phyloP scores from a whole-genome alignment of 2,888 invertebrate species.

The Quadroppia sp. region DNA sequence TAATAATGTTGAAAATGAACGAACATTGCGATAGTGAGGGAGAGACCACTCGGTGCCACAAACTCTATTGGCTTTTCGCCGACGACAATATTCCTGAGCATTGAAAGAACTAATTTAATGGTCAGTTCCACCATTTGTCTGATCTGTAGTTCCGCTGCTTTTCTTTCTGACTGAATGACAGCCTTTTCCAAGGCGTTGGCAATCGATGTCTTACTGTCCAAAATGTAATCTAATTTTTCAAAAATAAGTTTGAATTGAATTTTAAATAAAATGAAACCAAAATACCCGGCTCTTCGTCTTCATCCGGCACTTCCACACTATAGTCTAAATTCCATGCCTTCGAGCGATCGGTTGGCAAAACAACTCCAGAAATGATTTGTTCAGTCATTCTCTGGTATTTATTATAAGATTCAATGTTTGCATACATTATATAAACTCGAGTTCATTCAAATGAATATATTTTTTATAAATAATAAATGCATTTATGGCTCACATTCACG shows the following conservation, averaged over 20 bases:
- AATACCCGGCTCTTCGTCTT: constrained; percentile 46
- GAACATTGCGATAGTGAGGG: constrained; percentile 49
- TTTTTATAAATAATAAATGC: too few relatives aligned
- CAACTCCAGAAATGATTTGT: constrained; percentile 48
- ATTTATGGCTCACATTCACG: constrained; percentile 48
- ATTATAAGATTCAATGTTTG: too few relatives aligned
- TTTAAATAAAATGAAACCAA: background rate
- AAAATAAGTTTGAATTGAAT: too few relatives aligned
- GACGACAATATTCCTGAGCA: constrained; percentile 48
- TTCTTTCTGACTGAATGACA: constrained; percentile 47
- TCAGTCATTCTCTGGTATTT: constrained; percentile 49
- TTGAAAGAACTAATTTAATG: constrained; percentile 47
- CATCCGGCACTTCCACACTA: constrained; percentile 48
- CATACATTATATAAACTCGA: too few relatives aligned
- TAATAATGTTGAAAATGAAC: constrained; percentile 13
- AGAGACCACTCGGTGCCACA: constrained; percentile 48
- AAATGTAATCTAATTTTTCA: constrained; percentile 46
- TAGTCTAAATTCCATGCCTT: constrained; percentile 49
- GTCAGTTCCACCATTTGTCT: constrained; percentile 48
- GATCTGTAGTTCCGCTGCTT: constrained; percentile 48
- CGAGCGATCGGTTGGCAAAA: constrained; percentile 48
- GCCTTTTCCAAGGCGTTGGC: constrained; percentile 48
- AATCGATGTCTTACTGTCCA: constrained; percentile 48
- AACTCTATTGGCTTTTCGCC: constrained; percentile 49
- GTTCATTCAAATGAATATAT: too few relatives aligned